Evolutionary conservation across 1,140 invertebrate species (phyloP), one percentile per base, ranked within the genome.

Genomic region (Limonius californicus): DNA sequence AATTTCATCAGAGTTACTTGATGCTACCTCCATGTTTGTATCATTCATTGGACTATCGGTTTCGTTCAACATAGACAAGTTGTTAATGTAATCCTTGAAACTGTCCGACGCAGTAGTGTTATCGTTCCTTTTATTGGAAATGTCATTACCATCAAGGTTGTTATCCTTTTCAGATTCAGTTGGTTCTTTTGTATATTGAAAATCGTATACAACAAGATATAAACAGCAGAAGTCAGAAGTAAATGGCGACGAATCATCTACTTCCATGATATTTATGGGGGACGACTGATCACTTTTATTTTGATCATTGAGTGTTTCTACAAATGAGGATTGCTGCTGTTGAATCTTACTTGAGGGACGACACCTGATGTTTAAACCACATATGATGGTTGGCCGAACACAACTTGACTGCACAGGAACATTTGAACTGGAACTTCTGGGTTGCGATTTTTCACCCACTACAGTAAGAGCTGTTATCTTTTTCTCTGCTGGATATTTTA

Each of bases 161-260:
- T 61, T 58, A 4, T 66, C 27, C 20, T 57, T 56, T 18, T 53
- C 21, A 30, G 47, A 15, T 43, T 61, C 59, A 18, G 23, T 21
- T 21, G 35, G 27, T 27, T 61, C 59, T 59, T 68, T 68, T 18
- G 50, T 81, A 64, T 83, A 82, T 69, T 81, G 75, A 70, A 84
- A 84, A 69, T 84, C 83, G 61, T 83, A 85, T 0, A 84, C 68
- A 1, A 84, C 80, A 19, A 85, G 71, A 72, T 83, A 83, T 56
- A 82, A 74, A 55, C 75, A 75, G 42, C 64, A 63, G 2, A 15
- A 32, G 43, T 55, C 61, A 30, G 58, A 66, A 7, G 43, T 20
- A 27, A 19, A 35, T 27, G 60, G 50, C 65, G 54, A 6, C 53
- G 50, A 15, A 12, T 59, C 35, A 60, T 63, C 12, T 68, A 53